These are phyloP conservation scores for Augiades crinisus DNA, from an alignment of 2,888 invertebrate species.

Conservation along the genomic window DNA sequence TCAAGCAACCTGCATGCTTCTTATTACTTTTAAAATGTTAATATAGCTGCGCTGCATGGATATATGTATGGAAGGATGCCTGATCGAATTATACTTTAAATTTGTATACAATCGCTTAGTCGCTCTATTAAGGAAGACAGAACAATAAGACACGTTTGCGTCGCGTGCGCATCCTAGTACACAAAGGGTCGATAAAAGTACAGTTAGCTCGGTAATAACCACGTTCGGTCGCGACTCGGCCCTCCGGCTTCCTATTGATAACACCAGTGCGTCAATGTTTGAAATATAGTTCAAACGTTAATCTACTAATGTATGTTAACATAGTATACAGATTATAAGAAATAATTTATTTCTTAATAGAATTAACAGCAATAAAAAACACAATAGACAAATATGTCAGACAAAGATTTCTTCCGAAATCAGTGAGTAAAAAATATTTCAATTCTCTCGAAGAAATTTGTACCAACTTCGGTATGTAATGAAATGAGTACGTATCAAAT, in stretches of 20 bases:
- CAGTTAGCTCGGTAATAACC: constrained; percentile 9
- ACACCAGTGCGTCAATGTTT: constrained; percentile 9
- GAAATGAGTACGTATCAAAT: too few species aligned
- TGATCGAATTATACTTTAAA: background rate
- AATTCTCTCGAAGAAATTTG: too few species aligned
- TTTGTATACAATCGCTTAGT: constrained; percentile 5
- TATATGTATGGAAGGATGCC: too few species aligned
- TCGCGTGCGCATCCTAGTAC: background rate
- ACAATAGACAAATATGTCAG: too few species aligned
- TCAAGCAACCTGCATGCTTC: too few species aligned
- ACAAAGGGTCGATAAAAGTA: constrained; percentile 16
- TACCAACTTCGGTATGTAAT: too few species aligned
- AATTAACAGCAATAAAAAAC: too few species aligned
- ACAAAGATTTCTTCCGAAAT: too few species aligned
- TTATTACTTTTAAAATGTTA: too few species aligned
- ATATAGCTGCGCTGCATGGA: too few species aligned
- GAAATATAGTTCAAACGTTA: background rate
- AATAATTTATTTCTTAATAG: too few species aligned
- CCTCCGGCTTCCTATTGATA: constrained; percentile 16
- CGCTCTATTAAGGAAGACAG: constrained; percentile 16
- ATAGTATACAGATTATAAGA: background rate
- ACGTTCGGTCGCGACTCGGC: constrained; percentile 4
- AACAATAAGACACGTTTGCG: constrained; percentile 25
- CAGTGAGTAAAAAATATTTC: too few species aligned
- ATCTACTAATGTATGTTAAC: background rate